Evolutionary conservation across 2,797 vertebrate genomes (phyloP), one percentile per base, ranked within the genome.

Genomic region (Chloroceryle inda): DNA sequence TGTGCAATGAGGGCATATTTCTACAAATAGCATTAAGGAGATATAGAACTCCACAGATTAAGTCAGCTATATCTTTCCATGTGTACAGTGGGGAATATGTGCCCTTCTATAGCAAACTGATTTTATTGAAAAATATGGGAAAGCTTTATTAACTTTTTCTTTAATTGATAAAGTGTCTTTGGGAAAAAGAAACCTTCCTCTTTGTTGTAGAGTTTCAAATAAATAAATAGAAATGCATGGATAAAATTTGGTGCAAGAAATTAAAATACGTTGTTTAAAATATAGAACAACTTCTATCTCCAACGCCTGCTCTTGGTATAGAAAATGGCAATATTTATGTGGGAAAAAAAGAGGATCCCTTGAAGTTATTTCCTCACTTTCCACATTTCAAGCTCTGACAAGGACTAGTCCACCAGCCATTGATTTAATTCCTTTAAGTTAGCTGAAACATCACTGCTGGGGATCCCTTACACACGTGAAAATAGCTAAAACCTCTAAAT

Each of bases 1-100:
- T 64, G 64, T 72, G 20, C 69, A 95, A 31, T 80, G 52, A 91
- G 52, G 23, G 6, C 13, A 68, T 69, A 68, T 37, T 91, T 92
- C 69, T 85, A 77, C 93, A 88, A 78, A 89, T 38, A 75, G 22
- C 24, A 44, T 21, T 72, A 45, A 72, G 82, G 49, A 92, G 45
- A 63, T 84, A 50, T 17, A 49, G 66, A 61, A 17, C 56, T 85
- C 66, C 69, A 4, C 61, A 58, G n/a, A 80, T 67, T 93, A 64
- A 88, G 40, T 80, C 61, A 89, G 40, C n/a, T 92, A 8, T 82
- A 79, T 69, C 17, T 89, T 87, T 73, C 26, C 17, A 14, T 92
- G 50, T 58, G 49, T 62, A 26, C 49, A 49, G 19, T 50, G 27
- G 73, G 67, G 64, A 94, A 88, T 89, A 89, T 0, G 0, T 72